phyloP scores from a whole-genome alignment of 2,113 vertebrate species.

The Mormoops blainvillei region DNA sequence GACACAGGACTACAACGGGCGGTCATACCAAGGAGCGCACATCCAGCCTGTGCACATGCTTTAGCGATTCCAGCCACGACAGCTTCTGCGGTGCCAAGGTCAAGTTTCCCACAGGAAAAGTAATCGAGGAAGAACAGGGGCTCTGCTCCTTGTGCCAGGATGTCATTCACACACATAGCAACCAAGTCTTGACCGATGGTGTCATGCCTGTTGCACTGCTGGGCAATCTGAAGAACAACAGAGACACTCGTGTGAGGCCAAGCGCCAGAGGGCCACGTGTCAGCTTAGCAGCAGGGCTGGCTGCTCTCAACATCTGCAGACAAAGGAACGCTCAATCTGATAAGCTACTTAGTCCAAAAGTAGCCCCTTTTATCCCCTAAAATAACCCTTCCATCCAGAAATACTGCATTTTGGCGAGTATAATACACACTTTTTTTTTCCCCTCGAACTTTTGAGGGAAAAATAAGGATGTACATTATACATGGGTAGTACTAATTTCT shows the following conservation, averaged over 20 bases:
- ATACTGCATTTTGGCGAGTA: no score
- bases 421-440: no score
- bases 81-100: slow-evolving; percentile 82
- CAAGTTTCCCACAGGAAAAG: slow-evolving; percentile 94
- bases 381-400: background rate
- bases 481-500: no score
- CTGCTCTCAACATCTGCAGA: background rate
- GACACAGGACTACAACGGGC: rapidly evolving
- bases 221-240: slow-evolving; percentile 85
- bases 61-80: slow-evolving; percentile 89
- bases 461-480: no score
- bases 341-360: background rate
- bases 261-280: background rate
- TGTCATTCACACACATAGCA: slow-evolving; percentile 97
- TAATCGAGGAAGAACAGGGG: slow-evolving; percentile 98
- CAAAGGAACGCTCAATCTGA: background rate
- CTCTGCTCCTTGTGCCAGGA: slow-evolving; percentile 95
- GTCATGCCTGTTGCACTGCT: slow-evolving; percentile 86
- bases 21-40: slow-evolving; percentile 90
- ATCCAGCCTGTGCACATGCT: slow-evolving; percentile 89
- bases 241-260: background rate
- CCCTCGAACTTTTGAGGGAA: no score
- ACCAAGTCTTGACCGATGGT: slow-evolving; percentile 95
- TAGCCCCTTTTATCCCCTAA: background rate
- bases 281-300: background rate